Conservation (phyloP, 2,113 vertebrate genomes). For the Hystrix cristata region DNA sequence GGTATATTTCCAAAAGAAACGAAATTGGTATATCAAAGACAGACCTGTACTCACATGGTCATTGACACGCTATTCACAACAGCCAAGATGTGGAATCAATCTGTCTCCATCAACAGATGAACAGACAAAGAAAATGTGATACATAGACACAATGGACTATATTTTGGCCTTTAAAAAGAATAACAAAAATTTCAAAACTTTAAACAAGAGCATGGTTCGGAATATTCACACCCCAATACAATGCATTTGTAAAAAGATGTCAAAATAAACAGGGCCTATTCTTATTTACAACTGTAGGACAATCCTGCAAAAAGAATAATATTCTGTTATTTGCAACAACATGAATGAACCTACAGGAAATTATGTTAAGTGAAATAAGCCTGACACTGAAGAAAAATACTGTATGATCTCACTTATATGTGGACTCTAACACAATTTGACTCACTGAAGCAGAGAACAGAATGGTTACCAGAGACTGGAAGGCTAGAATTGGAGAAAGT, state of each 20-base stretch:
- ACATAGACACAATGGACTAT: neutral
- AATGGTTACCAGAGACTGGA: neutral
- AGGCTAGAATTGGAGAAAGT: neutral
- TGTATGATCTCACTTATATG: neutral
- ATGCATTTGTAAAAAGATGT: constrained; percentile 90
- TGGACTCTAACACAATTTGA: neutral
- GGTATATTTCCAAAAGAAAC: neutral
- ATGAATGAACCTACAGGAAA: neutral
- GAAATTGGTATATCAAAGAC: neutral
- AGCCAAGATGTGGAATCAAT: neutral
- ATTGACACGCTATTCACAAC: neutral
- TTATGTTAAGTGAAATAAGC: neutral
- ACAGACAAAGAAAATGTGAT: neutral
- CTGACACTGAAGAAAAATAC: neutral
- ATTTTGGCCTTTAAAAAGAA: constrained; percentile 37
- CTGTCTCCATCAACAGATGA: neutral
- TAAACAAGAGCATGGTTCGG: constrained; percentile 88
- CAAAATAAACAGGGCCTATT: constrained; percentile 90
- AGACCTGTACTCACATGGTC: neutral
- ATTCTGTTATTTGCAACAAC: neutral
- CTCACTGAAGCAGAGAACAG: neutral
- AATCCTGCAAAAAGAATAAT: constrained; percentile 75
- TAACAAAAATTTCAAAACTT: constrained; percentile 91
- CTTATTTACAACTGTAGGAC: constrained; percentile 88
- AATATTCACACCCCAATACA: constrained; percentile 90